phyloP scores from a whole-genome alignment of 1,140 invertebrate genomes.

The Drosophila obscura region DNA sequence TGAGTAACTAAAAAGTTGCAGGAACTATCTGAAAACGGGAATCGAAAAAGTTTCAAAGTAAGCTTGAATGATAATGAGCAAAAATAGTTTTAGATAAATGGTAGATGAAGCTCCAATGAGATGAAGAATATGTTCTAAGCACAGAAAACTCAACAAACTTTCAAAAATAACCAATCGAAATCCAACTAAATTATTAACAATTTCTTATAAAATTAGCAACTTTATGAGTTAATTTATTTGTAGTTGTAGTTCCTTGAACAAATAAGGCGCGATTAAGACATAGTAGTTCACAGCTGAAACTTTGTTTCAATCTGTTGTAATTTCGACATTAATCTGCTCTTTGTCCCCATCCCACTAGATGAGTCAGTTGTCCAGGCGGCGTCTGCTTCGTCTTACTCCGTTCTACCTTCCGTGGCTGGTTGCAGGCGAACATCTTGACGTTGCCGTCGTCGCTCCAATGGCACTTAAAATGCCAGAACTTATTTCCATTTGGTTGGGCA shows the following conservation, averaged over 20 bases:
- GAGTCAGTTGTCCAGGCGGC: constrained; percentile 26
- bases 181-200: no score
- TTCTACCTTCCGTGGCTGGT: constrained; percentile 7
- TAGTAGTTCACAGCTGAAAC: not conserved
- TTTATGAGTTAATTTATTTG: no score
- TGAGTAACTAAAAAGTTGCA: constrained; percentile 45
- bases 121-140: no score
- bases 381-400: constrained; percentile 18
- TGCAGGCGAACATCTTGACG: constrained; percentile 51
- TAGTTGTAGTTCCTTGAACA: no score
- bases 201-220: no score
- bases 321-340: constrained; percentile 12
- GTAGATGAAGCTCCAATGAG: not conserved
- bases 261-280: not conserved
- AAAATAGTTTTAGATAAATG: constrained; percentile 15
- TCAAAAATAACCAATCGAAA: no score
- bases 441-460: constrained; percentile 58
- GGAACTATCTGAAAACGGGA: constrained; percentile 16
- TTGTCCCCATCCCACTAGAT: constrained; percentile 1
- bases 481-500: constrained; percentile 80
- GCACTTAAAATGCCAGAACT: constrained; percentile 80
- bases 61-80: constrained; percentile 6
- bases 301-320: constrained; percentile 14
- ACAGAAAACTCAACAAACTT: no score
- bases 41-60: constrained; percentile 43